These are phyloP conservation scores for Eristalis pertinax DNA, from an alignment of 2,888 invertebrate genomes.

Conservation along the genomic window DNA sequence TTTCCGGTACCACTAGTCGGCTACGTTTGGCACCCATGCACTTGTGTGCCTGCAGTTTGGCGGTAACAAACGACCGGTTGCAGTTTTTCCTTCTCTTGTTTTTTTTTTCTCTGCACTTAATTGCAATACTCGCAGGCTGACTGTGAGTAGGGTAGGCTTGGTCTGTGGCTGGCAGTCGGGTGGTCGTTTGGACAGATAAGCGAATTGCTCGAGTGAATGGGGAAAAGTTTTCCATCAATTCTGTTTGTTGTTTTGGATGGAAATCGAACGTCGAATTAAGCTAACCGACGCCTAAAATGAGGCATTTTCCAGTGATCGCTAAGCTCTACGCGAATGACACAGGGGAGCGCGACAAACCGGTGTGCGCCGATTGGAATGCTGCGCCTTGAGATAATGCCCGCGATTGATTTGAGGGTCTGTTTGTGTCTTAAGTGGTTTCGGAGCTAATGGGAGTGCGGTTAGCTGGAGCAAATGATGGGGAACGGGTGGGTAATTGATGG, in stretches of 20 bases:
- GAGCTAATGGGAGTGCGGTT: background rate
- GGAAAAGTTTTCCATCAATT: constrained; percentile 49
- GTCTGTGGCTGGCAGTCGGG: constrained; percentile 34
- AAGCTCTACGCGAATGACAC: background rate
- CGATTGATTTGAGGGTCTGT: background rate
- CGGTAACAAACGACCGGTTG: constrained; percentile 47
- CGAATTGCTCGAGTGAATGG: constrained; percentile 11
- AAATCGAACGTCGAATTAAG: background rate
- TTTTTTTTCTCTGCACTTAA: constrained; percentile 66
- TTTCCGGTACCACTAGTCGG: constrained; percentile 39
- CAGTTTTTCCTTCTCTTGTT: constrained; percentile 23
- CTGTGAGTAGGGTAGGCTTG: constrained; percentile 39
- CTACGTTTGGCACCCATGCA: background rate
- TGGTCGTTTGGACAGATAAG: constrained; percentile 40
- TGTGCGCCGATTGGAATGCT: background rate
- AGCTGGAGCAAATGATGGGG: background rate
- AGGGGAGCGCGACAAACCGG: background rate
- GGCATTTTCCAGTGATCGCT: background rate
- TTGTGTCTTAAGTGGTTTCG: background rate
- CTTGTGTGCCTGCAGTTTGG: background rate
- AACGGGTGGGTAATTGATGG: background rate
- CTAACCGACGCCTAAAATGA: background rate
- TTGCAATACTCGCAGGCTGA: constrained; percentile 41
- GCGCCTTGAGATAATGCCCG: background rate
- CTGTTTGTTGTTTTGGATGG: constrained; percentile 9